Conservation (phyloP, 2,113 vertebrate genomes). For the Mohoua ochrocephala region DNA sequence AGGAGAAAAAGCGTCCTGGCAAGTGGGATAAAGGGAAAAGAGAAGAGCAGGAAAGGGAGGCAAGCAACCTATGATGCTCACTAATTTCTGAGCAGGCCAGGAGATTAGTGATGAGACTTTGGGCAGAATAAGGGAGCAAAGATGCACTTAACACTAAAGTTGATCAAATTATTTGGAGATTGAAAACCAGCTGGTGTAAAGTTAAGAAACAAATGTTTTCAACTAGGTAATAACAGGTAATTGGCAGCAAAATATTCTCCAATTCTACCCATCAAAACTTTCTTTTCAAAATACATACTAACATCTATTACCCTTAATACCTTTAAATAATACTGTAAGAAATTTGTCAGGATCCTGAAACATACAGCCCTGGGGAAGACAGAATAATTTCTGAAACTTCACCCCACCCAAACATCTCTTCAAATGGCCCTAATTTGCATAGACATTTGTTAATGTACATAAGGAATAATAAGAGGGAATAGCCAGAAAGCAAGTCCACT, state of each 20-base stretch:
- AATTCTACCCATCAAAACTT: not conserved
- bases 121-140: not conserved
- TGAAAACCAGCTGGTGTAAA: not conserved
- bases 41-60: not conserved
- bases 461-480: conserved; percentile 16
- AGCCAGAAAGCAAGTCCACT: conserved; percentile 30
- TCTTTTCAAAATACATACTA: not conserved
- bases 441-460: conserved; percentile 1
- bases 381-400: not conserved
- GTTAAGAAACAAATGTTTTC: not conserved
- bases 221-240: not conserved
- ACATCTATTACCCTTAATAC: not conserved
- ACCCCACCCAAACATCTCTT: not conserved
- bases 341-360: not conserved
- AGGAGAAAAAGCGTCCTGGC: not conserved
- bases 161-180: not conserved
- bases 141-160: not conserved
- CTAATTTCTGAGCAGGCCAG: not conserved
- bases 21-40: not conserved
- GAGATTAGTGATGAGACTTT: not conserved
- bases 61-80: no score
- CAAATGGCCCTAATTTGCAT: conserved; percentile 6
- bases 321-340: not conserved
- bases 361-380: not conserved
- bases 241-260: not conserved